Evolutionary conservation across 1,140 invertebrate species (phyloP), one percentile per base, ranked within the genome.

Genomic region (Zaprionus capensis): DNA sequence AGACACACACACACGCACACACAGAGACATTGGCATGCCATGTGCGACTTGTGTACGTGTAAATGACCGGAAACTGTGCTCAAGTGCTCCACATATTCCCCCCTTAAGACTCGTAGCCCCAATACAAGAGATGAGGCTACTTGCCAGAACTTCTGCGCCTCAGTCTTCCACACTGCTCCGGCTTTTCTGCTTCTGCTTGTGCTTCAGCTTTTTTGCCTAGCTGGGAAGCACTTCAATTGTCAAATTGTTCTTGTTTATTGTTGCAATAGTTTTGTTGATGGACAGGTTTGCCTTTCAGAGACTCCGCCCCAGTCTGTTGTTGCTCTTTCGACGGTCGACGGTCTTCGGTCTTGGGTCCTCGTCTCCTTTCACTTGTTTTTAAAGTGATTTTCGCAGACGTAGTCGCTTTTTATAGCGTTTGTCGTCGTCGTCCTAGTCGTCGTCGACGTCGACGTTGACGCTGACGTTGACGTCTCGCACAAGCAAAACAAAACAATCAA

Each of bases 171-270:
- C 38, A 41, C n/a, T 49, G 38, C 20, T 36, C 28, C 44, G 12
- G 14, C 44, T 26, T 7, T 44, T 64, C 24, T 56, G 22, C 38
- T 11, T 53, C 20, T 31, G 12, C 20, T 57, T 31, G 24, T n/a
- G 51, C 14, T 38, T 41, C 15, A 3, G 17, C 44, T 51, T 51
- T 51, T 51, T 51, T 46, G 41, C 46, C 46, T 51, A 12, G 46
- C 46, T 22, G 72, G 77, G 78, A 87, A 81, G 76, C 85, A 84
- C 84, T 88, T 90, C 84, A 88, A 88, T 88, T 88, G 84, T 88
- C 84, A 88, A 88, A 88, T 88, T 90, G 84, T 81, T 84, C 85
- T 88, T 90, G 81, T 88, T 84, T 90, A 90, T 88, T 88, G 85
- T 90, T 90, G 84, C 85, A 90, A 90, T 88, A 90, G 84, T 88